phyloP scores from a whole-genome alignment of 2,113 vertebrate genomes.

The Caloenas nicobarica region DNA sequence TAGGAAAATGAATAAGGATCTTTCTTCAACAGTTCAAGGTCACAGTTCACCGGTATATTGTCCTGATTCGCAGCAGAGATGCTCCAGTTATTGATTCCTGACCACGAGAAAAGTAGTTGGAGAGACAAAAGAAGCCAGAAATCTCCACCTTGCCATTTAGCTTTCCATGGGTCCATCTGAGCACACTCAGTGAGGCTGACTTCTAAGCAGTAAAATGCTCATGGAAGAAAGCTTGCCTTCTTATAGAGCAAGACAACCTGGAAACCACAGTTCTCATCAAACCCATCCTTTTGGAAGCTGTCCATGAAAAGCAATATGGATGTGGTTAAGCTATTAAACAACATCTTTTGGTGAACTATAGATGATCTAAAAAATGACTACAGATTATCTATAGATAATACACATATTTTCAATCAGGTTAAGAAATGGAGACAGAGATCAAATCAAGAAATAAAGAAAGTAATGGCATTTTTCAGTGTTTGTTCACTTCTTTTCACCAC shows the following conservation, averaged over 20 bases:
- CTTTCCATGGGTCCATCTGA: neutral
- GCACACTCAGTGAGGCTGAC: rapidly evolving
- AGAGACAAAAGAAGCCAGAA: neutral
- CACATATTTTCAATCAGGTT: neutral
- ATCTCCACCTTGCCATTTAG: neutral
- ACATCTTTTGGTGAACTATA: neutral
- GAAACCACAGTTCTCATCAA: neutral
- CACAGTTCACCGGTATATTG: neutral
- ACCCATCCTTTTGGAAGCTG: neutral
- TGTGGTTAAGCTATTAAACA: neutral
- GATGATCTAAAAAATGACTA: neutral
- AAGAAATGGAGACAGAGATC: neutral
- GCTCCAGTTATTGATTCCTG: neutral
- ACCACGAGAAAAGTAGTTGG: neutral
- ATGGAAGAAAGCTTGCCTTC: neutral
- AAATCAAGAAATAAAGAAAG: neutral
- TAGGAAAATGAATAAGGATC: neutral
- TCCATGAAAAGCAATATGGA: neutral
- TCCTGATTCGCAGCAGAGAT: neutral
- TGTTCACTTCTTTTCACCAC: neutral
- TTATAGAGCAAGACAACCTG: neutral
- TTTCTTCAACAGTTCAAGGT: neutral
- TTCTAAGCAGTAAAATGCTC: neutral
- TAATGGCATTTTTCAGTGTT: neutral
- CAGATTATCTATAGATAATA: neutral